Percentiles rank a stretch among this genome's conserved stretches.
phyloP scores from a whole-genome alignment of 2,113 vertebrate species.

The Synodontis membranacea region DNA sequence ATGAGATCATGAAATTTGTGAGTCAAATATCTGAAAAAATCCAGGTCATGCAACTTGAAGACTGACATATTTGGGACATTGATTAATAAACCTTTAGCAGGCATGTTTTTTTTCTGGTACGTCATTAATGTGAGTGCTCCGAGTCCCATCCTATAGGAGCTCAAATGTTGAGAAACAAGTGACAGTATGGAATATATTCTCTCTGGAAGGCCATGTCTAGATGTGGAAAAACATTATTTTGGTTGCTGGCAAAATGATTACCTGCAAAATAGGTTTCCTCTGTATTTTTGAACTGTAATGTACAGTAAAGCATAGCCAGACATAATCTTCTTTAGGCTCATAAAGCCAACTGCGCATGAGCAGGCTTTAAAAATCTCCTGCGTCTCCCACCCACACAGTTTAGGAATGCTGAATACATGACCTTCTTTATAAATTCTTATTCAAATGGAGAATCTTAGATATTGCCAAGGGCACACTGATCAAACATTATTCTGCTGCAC shows the following conservation, averaged over 20 bases:
- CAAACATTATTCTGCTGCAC: conserved; percentile 51
- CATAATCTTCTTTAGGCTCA: neutral
- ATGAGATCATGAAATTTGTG: neutral
- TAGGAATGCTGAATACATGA: conserved; percentile 32
- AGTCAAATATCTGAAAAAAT: neutral
- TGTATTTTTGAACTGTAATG: neutral
- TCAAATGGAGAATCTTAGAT: conserved; percentile 15
- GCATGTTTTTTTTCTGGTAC: neutral
- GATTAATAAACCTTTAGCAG: neutral
- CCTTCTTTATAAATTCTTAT: conserved; percentile 42
- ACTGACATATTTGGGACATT: neutral
- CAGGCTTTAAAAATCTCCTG: neutral
- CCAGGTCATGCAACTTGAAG: neutral
- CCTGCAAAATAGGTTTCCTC: neutral
- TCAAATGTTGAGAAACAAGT: neutral
- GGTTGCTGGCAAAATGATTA: neutral
- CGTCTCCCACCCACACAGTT: neutral
- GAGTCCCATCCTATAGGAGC: neutral
- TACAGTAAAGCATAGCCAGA: neutral
- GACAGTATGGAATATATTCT: neutral
- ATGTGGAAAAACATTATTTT: neutral
- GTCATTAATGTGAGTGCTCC: neutral
- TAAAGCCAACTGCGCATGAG: neutral
- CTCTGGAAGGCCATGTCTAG: neutral
- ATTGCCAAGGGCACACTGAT: conserved; percentile 42